phyloP scores from a whole-genome alignment of 1,140 invertebrate genomes.

The Drosophila hydei region DNA sequence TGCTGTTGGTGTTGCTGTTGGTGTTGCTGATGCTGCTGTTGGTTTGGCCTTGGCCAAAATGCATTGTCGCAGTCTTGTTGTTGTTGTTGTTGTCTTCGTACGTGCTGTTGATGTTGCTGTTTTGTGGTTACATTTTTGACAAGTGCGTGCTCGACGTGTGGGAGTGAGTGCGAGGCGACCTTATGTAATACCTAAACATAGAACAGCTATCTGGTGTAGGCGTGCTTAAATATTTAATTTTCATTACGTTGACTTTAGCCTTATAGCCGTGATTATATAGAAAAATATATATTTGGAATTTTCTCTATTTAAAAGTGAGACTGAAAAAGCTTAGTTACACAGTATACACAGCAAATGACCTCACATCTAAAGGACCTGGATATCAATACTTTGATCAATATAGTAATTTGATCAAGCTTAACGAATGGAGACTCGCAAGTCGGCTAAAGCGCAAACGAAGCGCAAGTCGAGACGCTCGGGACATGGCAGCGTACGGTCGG shows the following conservation, averaged over 20 bases:
- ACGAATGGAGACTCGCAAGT: background rate
- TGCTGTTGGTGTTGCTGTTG: slow-evolving; percentile 34
- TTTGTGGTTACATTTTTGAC: slow-evolving; percentile 75
- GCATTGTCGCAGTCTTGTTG: slow-evolving; percentile 61
- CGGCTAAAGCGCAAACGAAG: background rate
- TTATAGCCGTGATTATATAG: slow-evolving; percentile 1
- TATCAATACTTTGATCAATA: too few relatives aligned
- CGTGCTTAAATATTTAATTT: slow-evolving; percentile 59
- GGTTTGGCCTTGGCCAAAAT: slow-evolving; percentile 77
- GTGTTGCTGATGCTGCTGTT: slow-evolving; percentile 43
- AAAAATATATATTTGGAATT: too few relatives aligned
- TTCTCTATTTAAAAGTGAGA: too few relatives aligned
- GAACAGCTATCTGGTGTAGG: slow-evolving; percentile 34
- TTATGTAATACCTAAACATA: slow-evolving; percentile 46
- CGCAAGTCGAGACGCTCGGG: background rate
- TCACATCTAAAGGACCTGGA: too few relatives aligned
- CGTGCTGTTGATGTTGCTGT: slow-evolving; percentile 53
- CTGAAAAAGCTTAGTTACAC: background rate
- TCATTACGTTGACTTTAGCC: slow-evolving; percentile 45
- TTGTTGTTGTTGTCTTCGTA: slow-evolving; percentile 24
- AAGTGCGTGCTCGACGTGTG: slow-evolving; percentile 59
- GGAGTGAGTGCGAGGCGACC: slow-evolving; percentile 39
- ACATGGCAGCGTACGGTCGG: background rate
- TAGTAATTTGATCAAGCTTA: background rate
- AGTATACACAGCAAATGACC: background rate